A percentile compares a stretch with the other conserved stretches of the same genome.
phyloP scores from a whole-genome alignment of 2,797 vertebrate species.

The Channallabes apus region DNA sequence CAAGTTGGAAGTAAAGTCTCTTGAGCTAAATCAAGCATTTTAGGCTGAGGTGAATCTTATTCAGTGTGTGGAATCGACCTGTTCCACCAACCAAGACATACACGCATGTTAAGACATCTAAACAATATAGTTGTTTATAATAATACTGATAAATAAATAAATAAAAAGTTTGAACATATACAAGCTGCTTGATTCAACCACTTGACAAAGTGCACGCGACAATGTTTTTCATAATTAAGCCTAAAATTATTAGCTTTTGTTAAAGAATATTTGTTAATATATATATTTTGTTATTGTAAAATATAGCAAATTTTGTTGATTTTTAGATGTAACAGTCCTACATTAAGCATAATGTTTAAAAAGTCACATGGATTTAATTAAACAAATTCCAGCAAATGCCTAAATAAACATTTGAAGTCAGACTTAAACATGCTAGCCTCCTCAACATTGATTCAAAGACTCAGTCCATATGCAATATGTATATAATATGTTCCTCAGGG shows the following conservation, averaged over 20 bases:
- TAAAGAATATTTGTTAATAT: neutral
- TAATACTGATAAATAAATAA: too few species aligned
- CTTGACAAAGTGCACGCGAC: too few species aligned
- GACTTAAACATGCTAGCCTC: too few species aligned
- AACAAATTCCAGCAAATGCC: neutral
- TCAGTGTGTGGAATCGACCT: neutral
- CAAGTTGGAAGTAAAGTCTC: neutral
- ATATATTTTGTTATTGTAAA: neutral
- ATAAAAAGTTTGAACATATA: too few species aligned
- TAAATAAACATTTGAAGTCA: neutral
- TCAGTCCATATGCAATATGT: too few species aligned
- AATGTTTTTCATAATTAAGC: too few species aligned
- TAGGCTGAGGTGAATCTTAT: neutral
- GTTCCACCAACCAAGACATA: too few species aligned
- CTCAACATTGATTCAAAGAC: neutral
- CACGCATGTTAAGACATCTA: too few species aligned
- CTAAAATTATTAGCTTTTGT: too few species aligned
- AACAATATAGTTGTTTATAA: too few species aligned
- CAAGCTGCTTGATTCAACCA: too few species aligned
- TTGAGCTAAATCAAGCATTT: neutral
- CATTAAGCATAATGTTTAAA: neutral
- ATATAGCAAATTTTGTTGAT: neutral
- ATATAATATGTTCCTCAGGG: slow-evolving; percentile 68
- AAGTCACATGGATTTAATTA: neutral
- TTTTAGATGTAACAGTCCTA: neutral